phyloP scores from a whole-genome alignment of 1,140 invertebrate genomes.

The Ganaspis sp. region DNA sequence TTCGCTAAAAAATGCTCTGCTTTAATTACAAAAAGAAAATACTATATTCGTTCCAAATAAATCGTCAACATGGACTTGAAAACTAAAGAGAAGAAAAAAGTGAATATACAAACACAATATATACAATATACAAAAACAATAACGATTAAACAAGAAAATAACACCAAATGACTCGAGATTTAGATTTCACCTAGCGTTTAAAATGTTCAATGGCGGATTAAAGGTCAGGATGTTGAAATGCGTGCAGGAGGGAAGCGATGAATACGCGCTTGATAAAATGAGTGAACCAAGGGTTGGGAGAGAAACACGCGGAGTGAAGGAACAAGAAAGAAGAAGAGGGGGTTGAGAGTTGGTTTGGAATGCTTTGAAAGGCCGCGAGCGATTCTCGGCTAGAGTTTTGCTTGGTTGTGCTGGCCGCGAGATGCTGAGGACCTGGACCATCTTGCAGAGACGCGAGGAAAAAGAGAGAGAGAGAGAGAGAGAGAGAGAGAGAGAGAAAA shows the following conservation, averaged over 20 bases:
- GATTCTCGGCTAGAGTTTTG: slow-evolving; percentile 60
- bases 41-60: too few relatives aligned
- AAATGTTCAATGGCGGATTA: not conserved
- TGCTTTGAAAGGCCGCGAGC: slow-evolving; percentile 76
- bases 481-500: slow-evolving; percentile 30
- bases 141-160: too few relatives aligned
- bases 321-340: slow-evolving; percentile 50
- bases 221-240: slow-evolving; percentile 8
- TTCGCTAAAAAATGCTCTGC: too few relatives aligned
- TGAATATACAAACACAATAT: too few relatives aligned
- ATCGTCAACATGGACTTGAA: too few relatives aligned
- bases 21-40: too few relatives aligned
- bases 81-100: too few relatives aligned
- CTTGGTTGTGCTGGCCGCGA: slow-evolving; percentile 60
- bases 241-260: slow-evolving; percentile 17
- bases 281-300: slow-evolving; percentile 55
- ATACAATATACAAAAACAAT: too few relatives aligned
- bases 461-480: slow-evolving; percentile 35
- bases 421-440: slow-evolving; percentile 66
- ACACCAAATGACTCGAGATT: not conserved
- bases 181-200: not conserved
- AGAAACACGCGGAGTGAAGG: slow-evolving; percentile 48
- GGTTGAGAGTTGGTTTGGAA: slow-evolving; percentile 73
- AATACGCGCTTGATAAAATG: slow-evolving; percentile 39
- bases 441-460: slow-evolving; percentile 55